phyloP scores from a whole-genome alignment of 2,888 invertebrate species.

The Glyphotaelius pellucidus region DNA sequence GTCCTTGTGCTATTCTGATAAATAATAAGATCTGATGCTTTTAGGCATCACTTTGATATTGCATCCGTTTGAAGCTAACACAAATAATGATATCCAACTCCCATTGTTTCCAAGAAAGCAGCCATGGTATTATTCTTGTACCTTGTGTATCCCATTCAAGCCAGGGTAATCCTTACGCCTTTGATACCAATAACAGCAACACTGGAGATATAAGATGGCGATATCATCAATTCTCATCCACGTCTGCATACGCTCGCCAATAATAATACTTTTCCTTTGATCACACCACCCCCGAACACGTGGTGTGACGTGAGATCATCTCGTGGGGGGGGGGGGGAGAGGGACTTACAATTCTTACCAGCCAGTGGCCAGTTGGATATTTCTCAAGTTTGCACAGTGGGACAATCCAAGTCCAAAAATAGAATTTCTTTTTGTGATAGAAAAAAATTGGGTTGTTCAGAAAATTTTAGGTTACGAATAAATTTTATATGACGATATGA shows the following conservation, averaged over 20 bases:
- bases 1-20: neutral
- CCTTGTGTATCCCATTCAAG: neutral
- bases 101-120: neutral
- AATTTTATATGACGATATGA: too few relatives aligned
- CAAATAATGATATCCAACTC: neutral
- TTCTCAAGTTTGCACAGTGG: neutral
- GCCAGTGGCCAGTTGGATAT: neutral
- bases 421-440: too few relatives aligned
- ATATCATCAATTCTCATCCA: constrained; percentile 5
- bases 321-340: neutral
- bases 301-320: constrained; percentile 4
- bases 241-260: constrained; percentile 7
- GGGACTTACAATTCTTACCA: neutral
- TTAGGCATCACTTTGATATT: neutral
- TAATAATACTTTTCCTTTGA: constrained; percentile 33
- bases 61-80: neutral
- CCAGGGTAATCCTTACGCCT: neutral
- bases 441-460: too few relatives aligned
- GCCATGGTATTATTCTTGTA: neutral
- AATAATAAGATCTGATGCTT: neutral
- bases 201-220: neutral
- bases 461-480: too few relatives aligned
- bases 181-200: neutral
- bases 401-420: neutral
- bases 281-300: constrained; percentile 11